These are phyloP conservation scores for Melipona quadrifasciata DNA, from an alignment of 1,140 invertebrate species.

Conservation along the genomic window DNA sequence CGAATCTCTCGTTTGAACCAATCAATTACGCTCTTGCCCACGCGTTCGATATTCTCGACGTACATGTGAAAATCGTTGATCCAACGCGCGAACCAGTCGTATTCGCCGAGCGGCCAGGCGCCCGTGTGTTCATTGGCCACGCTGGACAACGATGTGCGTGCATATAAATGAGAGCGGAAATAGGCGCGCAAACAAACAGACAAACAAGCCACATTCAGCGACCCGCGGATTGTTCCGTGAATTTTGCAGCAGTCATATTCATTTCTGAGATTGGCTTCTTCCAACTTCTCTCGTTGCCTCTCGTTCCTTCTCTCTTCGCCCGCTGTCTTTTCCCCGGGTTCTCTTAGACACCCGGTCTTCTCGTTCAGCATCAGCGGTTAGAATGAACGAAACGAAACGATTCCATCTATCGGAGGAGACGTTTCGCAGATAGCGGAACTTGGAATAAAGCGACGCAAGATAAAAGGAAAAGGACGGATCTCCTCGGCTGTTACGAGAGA, in stretches of 20 bases:
- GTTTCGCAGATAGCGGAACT: conserved; percentile 28
- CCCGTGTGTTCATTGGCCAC: not conserved
- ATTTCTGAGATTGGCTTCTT: conserved; percentile 77
- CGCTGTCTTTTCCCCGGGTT: not conserved
- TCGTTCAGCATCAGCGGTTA: conserved; percentile 27
- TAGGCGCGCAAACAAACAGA: conserved; percentile 77
- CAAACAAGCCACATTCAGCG: conserved; percentile 69
- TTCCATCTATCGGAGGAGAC: conserved; percentile 60
- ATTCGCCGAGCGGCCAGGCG: not conserved
- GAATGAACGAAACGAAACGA: conserved; percentile 47
- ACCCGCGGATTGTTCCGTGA: conserved; percentile 71
- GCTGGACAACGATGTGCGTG: conserved; percentile 61
- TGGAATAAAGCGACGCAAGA: conserved; percentile 33
- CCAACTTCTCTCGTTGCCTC: conserved; percentile 52
- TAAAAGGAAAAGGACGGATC: conserved; percentile 41
- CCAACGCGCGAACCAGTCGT: not conserved
- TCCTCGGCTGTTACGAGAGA: conserved; percentile 13
- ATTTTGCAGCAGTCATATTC: conserved; percentile 78
- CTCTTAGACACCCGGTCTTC: conserved; percentile 16
- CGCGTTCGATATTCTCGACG: no score
- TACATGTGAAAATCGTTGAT: not conserved
- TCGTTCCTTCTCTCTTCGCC: not conserved
- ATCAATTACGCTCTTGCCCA: not conserved
- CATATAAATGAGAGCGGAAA: conserved; percentile 76
- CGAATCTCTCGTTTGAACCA: not conserved